phyloP scores from a whole-genome alignment of 2,888 invertebrate species.

The Thereva unica region DNA sequence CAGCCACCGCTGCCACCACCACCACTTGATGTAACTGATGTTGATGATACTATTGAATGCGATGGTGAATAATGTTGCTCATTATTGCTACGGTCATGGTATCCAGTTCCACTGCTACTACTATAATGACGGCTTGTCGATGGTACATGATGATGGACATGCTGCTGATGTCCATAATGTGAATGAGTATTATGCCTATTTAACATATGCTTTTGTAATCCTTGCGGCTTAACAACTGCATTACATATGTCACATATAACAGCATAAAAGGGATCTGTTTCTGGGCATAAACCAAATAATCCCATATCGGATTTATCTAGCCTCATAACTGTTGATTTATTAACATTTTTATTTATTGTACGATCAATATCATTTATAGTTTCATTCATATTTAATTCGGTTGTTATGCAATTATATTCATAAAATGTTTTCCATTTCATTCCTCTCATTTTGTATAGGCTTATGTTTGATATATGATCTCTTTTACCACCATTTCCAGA shows the following conservation, averaged over 20 bases:
- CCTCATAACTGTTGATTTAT: constrained; percentile 56
- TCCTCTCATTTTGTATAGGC: constrained; percentile 10
- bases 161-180: constrained; percentile 39
- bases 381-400: constrained; percentile 4
- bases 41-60: background rate
- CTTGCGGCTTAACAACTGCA: constrained; percentile 77
- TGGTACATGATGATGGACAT: constrained; percentile 7
- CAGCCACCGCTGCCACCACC: too few relatives aligned
- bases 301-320: constrained; percentile 68
- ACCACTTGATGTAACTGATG: too few relatives aligned
- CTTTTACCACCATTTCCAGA: background rate
- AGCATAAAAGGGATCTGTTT: constrained; percentile 74
- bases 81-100: too few relatives aligned
- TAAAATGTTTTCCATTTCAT: constrained; percentile 24
- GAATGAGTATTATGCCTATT: constrained; percentile 58
- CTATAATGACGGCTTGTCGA: background rate
- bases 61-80: background rate
- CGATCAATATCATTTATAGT: constrained; percentile 63
- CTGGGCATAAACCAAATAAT: constrained; percentile 77
- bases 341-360: constrained; percentile 67
- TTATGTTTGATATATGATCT: background rate
- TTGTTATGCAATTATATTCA: background rate
- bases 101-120: background rate
- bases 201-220: constrained; percentile 73
- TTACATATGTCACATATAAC: constrained; percentile 80